Conservation (phyloP, 2,113 vertebrate genomes). For the Crotalus horridus region DNA sequence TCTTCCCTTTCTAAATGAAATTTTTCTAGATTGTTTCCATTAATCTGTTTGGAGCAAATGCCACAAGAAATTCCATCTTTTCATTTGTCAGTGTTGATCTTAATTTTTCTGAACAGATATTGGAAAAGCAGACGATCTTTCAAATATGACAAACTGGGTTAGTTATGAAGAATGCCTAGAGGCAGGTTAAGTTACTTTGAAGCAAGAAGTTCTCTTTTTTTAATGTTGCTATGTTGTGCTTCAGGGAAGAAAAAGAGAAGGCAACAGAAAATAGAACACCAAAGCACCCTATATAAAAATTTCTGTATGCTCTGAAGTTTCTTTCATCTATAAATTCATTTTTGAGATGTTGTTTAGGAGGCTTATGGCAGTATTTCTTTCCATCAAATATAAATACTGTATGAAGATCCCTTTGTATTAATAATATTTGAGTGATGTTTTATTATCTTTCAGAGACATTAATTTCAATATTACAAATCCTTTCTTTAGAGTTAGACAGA, state of each 20-base stretch:
- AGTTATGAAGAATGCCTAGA: slow-evolving; percentile 42
- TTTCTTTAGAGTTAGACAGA: background rate
- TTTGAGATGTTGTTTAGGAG: slow-evolving; percentile 40
- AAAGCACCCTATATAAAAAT: slow-evolving; percentile 65
- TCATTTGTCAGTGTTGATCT: background rate
- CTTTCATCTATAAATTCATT: slow-evolving; percentile 57
- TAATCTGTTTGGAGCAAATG: slow-evolving; percentile 34
- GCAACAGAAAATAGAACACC: slow-evolving; percentile 46
- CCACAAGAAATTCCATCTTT: slow-evolving; percentile 33
- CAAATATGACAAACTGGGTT: slow-evolving; percentile 32
- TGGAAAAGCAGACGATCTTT: slow-evolving; percentile 49
- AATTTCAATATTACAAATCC: slow-evolving; percentile 22
- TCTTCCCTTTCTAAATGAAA: slow-evolving; percentile 10
- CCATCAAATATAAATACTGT: slow-evolving; percentile 33
- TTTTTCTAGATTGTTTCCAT: slow-evolving; percentile 16
- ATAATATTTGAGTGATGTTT: slow-evolving; percentile 14
- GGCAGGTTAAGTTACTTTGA: slow-evolving; percentile 51
- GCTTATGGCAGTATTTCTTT: slow-evolving; percentile 39
- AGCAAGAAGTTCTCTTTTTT: slow-evolving; percentile 31
- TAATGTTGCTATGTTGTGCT: slow-evolving; percentile 3
- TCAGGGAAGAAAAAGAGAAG: slow-evolving; percentile 10
- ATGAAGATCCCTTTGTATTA: slow-evolving; percentile 32
- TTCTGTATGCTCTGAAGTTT: slow-evolving; percentile 51
- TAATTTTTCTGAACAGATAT: slow-evolving; percentile 38
- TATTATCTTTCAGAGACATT: slow-evolving; percentile 31